Conservation (phyloP, 2,888 invertebrate species). For the Sarcophaga rosellei region DNA sequence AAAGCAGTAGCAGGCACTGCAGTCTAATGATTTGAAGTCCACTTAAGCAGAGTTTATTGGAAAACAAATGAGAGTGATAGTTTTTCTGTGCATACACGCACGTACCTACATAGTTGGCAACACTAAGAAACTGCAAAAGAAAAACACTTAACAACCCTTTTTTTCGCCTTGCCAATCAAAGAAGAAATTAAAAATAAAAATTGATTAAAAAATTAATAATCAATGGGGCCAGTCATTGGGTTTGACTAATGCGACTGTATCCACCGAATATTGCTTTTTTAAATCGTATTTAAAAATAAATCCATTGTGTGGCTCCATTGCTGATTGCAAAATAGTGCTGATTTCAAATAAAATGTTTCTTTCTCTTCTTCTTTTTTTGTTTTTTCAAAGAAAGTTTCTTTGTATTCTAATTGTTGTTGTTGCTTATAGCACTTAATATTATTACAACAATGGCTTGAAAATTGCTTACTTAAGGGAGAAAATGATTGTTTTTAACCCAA, state of each 20-base stretch:
- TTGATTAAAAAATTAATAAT: neutral
- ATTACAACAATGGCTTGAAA: conserved; percentile 29
- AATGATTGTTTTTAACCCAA: conserved; percentile 22
- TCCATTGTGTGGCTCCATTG: neutral
- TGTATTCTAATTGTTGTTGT: conserved; percentile 52
- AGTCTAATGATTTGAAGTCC: too few species aligned
- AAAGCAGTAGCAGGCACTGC: too few species aligned
- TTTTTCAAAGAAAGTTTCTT: conserved; percentile 25
- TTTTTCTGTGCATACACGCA: neutral
- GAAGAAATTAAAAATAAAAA: too few species aligned
- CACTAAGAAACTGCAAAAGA: neutral
- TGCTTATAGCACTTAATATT: conserved; percentile 7
- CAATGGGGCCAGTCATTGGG: conserved; percentile 16
- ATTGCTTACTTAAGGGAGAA: conserved; percentile 48
- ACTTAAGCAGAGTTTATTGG: too few species aligned
- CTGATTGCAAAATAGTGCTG: conserved; percentile 59
- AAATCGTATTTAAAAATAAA: too few species aligned
- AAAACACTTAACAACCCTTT: conserved; percentile 1
- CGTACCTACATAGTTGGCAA: neutral
- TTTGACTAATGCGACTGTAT: too few species aligned
- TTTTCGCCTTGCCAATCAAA: conserved; percentile 5
- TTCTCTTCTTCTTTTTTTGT: conserved; percentile 6
- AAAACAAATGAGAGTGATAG: too few species aligned
- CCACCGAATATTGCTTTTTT: too few species aligned
- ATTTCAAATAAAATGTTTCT: conserved; percentile 9